Percentiles rank a stretch among this genome's conserved stretches.
phyloP scores from a whole-genome alignment of 2,113 vertebrate species.

The Urocynchramus pylzowi region DNA sequence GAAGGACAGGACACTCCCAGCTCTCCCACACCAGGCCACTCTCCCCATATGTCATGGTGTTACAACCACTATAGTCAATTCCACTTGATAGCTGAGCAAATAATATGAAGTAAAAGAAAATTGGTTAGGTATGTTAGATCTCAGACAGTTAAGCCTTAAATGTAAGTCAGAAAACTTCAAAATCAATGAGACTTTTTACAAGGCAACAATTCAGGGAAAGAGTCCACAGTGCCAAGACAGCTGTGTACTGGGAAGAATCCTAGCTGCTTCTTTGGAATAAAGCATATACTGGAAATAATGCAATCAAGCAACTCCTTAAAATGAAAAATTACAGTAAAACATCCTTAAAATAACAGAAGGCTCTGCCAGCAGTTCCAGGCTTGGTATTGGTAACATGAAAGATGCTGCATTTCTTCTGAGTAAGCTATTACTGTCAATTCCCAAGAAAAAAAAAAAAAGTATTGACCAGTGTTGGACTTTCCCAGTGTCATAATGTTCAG shows the following conservation, averaged over 20 bases:
- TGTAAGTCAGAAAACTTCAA: slow-evolving; percentile 61
- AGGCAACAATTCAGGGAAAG: slow-evolving; percentile 49
- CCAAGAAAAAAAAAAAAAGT: slow-evolving; percentile 4
- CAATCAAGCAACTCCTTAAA: slow-evolving; percentile 31
- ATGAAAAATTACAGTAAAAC: slow-evolving; percentile 26
- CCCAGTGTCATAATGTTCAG: slow-evolving; percentile 41
- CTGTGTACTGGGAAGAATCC: slow-evolving; percentile 43
- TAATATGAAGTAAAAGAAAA: slow-evolving; percentile 62
- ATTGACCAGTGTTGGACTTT: slow-evolving; percentile 5
- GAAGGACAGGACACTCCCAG: background rate
- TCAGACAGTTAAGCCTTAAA: slow-evolving; percentile 56
- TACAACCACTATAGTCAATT: slow-evolving; percentile 51
- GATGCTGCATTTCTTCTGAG: slow-evolving; percentile 28
- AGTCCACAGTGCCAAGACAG: slow-evolving; percentile 46
- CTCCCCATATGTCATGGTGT: slow-evolving; percentile 42
- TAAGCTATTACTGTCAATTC: slow-evolving; percentile 29
- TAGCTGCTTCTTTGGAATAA: slow-evolving; percentile 51
- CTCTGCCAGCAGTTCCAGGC: slow-evolving; percentile 8
- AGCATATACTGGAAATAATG: slow-evolving; percentile 32
- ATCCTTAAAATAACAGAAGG: slow-evolving; percentile 34
- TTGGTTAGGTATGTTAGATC: slow-evolving; percentile 47
- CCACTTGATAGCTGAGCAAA: slow-evolving; percentile 54
- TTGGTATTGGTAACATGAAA: background rate
- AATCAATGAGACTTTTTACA: slow-evolving; percentile 65
- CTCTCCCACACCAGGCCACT: background rate